phyloP scores from a whole-genome alignment of 2,113 vertebrate species.

The Pluvianellus socialis region DNA sequence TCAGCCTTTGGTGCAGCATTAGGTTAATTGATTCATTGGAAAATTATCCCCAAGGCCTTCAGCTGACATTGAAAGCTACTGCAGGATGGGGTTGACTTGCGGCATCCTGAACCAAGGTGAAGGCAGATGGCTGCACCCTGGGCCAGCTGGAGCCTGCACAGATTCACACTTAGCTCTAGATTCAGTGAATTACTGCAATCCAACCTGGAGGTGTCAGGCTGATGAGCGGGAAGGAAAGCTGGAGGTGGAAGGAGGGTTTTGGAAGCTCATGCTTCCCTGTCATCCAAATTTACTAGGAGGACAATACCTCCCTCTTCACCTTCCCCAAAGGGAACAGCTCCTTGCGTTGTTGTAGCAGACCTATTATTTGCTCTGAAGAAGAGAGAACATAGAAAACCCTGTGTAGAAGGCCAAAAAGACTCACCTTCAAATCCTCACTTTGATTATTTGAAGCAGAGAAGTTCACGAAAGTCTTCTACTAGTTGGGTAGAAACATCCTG shows the following conservation, averaged over 20 bases:
- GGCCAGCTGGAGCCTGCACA: not conserved
- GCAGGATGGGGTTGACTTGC: not conserved
- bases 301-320: not conserved
- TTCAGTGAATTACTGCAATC: not conserved
- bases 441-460: not conserved
- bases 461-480: not conserved
- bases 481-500: accelerated
- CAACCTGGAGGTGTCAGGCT: not conserved
- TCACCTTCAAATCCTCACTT: not conserved
- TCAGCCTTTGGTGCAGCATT: not conserved
- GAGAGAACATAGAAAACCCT: not conserved
- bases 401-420: not conserved
- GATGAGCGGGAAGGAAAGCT: not conserved
- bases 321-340: not conserved
- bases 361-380: not conserved
- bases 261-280: not conserved
- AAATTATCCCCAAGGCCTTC: not conserved
- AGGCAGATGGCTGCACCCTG: not conserved
- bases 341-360: not conserved
- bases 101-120: not conserved
- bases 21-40: not conserved
- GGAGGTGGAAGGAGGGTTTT: not conserved
- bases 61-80: not conserved
- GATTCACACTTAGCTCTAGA: not conserved
- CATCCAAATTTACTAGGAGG: not conserved